Evolutionary conservation across 2,113 vertebrate genomes (phyloP).

Genomic region (Actinemys pallida): DNA sequence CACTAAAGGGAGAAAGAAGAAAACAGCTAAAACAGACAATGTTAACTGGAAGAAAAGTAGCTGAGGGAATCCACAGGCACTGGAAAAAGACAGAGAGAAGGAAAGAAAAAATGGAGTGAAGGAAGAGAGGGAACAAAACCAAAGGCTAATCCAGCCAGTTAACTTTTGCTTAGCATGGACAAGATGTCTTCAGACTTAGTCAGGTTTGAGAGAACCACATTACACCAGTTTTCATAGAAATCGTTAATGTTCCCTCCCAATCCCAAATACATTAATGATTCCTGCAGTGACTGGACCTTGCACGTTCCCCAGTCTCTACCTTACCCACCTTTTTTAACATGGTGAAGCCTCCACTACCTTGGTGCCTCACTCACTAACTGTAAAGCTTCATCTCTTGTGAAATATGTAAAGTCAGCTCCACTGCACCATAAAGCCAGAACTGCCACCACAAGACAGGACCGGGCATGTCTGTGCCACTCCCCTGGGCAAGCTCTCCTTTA

Average conservation of each 20-base stretch:
- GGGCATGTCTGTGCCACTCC: constrained; percentile 1
- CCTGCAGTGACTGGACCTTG: constrained; percentile 10
- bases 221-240: background rate
- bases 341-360: background rate
- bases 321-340: background rate
- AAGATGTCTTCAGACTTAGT: background rate
- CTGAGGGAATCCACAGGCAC: background rate
- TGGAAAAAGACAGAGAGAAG: background rate
- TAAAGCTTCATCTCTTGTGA: fast-evolving
- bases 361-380: background rate
- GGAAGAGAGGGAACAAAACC: background rate
- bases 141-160: background rate
- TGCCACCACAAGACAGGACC: background rate
- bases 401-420: background rate
- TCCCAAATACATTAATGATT: constrained; percentile 14
- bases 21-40: background rate
- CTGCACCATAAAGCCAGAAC: background rate
- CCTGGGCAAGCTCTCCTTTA: background rate
- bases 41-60: background rate
- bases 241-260: background rate
- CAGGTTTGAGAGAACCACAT: background rate
- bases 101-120: background rate
- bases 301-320: background rate
- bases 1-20: background rate
- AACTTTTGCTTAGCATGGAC: background rate